Evolutionary conservation across 2,888 invertebrate species (phyloP), one percentile per base, ranked within the genome.

Genomic region (Spodoptera picta): DNA sequence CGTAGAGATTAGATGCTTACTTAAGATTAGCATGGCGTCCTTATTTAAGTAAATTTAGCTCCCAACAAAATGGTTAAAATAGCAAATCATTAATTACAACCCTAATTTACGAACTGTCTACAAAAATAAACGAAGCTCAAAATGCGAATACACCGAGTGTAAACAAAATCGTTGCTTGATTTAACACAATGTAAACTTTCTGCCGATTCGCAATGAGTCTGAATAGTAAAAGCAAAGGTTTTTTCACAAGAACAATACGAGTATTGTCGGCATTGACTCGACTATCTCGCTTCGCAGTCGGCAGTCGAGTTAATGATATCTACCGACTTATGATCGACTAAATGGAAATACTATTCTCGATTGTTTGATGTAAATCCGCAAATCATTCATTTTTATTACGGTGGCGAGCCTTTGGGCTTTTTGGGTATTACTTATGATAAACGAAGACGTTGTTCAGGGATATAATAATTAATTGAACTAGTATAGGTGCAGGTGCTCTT

Each of bases 361-460:
- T 64, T 68, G 56, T 69, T 63, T 69, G 46, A 59, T 50, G 48
- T 55, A 51, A 68, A 68, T 60, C 53, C 53, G 48, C 52, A 51
- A 68, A 68, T 63, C 73, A 54, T 73, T 72, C 42, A 72, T 71
- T 68, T 73, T 52, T 63, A 72, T 63, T 73, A 73, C 46, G 31
- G 31, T 9, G 43, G 56, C 11, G 47, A 10, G 10, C 27, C 46
- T 57, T 41, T 58, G 58, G 55, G 69, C 55, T 70, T 59, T 69
- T 47, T 45, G n/a, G 47, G 31, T 68, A 61, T 67, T 69, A 14
- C 44, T 12, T 31, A 23, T 45, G 69, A 52, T 56, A 10, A 69
- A 55, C 69, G 47, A 60, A 67, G 60, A 67, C 50, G 9, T 61
- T 54, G 9, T 61, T 54, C 19, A 14, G 12, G 42, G 36, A 27